A percentile compares a stretch with the other conserved stretches of the same genome.
These are phyloP conservation scores for Crioceris asparagi DNA, from an alignment of 2,888 invertebrate species.

Conservation along the genomic window DNA sequence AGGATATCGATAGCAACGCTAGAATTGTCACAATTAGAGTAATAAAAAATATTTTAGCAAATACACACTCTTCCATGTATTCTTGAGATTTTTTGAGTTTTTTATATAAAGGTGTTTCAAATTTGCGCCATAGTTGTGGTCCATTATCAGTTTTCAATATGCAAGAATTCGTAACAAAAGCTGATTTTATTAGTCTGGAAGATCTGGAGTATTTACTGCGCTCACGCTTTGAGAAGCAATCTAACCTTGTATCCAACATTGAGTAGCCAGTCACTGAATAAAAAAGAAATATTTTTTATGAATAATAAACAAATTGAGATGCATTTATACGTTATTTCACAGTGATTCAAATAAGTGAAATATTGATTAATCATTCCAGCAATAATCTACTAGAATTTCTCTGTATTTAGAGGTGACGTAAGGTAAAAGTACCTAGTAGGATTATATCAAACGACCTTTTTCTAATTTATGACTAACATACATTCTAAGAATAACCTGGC, in stretches of 20 bases:
- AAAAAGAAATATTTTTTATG: not conserved
- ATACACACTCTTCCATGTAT: conserved; percentile 53
- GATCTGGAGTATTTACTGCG: conserved; percentile 49
- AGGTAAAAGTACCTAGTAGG: no score
- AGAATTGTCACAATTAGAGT: conserved; percentile 21
- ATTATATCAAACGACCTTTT: no score
- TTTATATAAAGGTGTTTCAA: conserved; percentile 62
- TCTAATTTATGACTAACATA: no score
- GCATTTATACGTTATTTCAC: no score
- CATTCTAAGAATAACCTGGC: conserved; percentile 70
- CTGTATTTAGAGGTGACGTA: no score
- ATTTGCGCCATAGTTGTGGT: conserved; percentile 55
- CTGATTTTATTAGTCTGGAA: conserved; percentile 58
- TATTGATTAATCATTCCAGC: no score
- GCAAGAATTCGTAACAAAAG: conserved; percentile 61
- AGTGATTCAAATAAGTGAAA: no score
- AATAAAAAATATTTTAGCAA: conserved; percentile 1
- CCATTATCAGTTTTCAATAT: conserved; percentile 61
- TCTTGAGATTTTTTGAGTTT: conserved; percentile 57
- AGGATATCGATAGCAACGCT: conserved; percentile 59
- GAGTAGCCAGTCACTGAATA: conserved; percentile 62
- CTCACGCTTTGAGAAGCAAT: conserved; percentile 54
- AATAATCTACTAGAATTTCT: no score
- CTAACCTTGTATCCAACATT: conserved; percentile 58
- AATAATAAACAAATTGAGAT: not conserved